Base-by-base conservation (phyloP, 1,140 invertebrate species). In the Cryptotermes secundus region DNA sequence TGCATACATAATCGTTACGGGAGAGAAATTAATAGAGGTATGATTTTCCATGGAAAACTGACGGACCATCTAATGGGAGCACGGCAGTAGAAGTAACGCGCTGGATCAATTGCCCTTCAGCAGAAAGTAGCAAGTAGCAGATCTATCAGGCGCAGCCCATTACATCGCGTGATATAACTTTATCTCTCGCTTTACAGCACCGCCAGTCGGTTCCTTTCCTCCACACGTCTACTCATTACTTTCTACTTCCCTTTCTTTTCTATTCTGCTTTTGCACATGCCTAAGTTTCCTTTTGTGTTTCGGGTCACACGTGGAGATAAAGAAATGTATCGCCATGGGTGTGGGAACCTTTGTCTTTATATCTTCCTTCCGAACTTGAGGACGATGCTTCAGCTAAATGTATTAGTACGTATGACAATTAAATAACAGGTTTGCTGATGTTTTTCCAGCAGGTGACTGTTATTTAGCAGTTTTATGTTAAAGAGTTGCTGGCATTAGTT, bases 81-180 rank as follows among this genome's bases (percentile, higher is more conserved):
- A 72, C 14, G 59, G 59, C 59, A 72, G 59, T 72, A 72, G 59
- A 72, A n/a, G 26, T 72, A 72, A 72, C n/a, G 26, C 31, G 59
- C n/a, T 72, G 59, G 59, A 72, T 72, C 59, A 72, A 72, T 72
- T 31, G n/a, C 59, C 59, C 59, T 31, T 72, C 26, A 72, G 59
- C n/a, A n/a, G 59, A 72, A 1, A n/a, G 59, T 6, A 72, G 59
- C 26, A 72, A 72, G 59, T 14, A 72, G n/a, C 59, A 72, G 26
- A 72, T 72, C 59, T 10, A 31, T 26, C 59, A 72, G 26, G 59
- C 26, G 26, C n/a, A 72, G 31, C 26, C 59, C 59, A 72, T 72
- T 72, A 72, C 59, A 72, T 72, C 26, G 59, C 59, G 59, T 72
- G 59, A 72, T 72, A 72, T 72, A 72, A 72, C 26, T 72, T 72